Conservation (phyloP, 2,888 invertebrate species). For the Galerucella nymphaeae region DNA sequence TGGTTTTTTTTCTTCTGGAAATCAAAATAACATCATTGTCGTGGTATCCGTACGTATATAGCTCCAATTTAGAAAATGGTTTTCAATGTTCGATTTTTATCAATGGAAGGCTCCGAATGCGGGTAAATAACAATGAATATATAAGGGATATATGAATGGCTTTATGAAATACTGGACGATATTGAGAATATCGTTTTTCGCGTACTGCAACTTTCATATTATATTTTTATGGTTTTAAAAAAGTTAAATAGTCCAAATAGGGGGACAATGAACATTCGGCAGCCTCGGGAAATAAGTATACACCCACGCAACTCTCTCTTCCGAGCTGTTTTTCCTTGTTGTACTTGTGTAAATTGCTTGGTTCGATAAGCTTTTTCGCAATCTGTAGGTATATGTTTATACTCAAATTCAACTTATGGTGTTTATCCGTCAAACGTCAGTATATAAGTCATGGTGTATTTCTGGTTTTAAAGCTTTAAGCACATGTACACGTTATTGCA, state of each 20-base stretch:
- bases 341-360: too few relatives aligned
- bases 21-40: constrained; percentile 37
- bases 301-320: too few relatives aligned
- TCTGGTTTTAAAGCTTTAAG: constrained; percentile 24
- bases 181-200: constrained; percentile 8
- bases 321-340: too few relatives aligned
- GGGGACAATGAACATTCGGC: too few relatives aligned
- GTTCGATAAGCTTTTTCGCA: too few relatives aligned
- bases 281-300: too few relatives aligned
- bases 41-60: constrained; percentile 42
- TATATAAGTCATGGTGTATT: constrained; percentile 12
- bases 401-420: too few relatives aligned
- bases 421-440: too few relatives aligned
- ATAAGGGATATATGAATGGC: constrained; percentile 40
- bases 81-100: constrained; percentile 43
- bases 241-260: too few relatives aligned
- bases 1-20: constrained; percentile 44
- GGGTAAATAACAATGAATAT: constrained; percentile 45
- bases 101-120: constrained; percentile 30
- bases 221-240: too few relatives aligned
- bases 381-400: too few relatives aligned
- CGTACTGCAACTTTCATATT: not conserved
- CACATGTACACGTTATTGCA: constrained; percentile 42
- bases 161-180: constrained; percentile 27
- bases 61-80: constrained; percentile 37